Evolutionary conservation across 2,797 vertebrate genomes (phyloP).

Genomic region (Takifugu ocellatus): DNA sequence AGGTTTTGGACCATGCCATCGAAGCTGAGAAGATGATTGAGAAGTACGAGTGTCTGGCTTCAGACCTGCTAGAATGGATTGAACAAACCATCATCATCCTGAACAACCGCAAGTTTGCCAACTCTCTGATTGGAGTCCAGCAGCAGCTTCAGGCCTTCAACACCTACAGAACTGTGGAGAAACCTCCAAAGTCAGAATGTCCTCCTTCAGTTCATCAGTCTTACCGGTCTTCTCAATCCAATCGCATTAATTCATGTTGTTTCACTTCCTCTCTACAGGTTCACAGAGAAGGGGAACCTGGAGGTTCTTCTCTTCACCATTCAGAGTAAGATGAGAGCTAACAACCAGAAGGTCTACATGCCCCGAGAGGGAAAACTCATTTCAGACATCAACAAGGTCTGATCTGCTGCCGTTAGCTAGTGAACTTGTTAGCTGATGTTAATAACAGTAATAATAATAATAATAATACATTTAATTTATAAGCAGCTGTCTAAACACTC

Average conservation of each 20-base stretch:
- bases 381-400: slow-evolving; percentile 95
- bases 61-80: slow-evolving; percentile 93
- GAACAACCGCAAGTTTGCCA: slow-evolving; percentile 93
- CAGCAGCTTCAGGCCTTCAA: slow-evolving; percentile 94
- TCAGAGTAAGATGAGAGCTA: slow-evolving; percentile 96
- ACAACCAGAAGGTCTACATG: slow-evolving; percentile 96
- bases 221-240: too few species aligned
- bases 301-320: slow-evolving; percentile 95
- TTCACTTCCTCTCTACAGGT: slow-evolving; percentile 66
- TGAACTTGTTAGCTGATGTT: neutral
- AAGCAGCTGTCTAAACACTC: too few species aligned
- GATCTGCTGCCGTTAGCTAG: slow-evolving; percentile 1
- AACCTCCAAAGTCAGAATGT: slow-evolving; percentile 86
- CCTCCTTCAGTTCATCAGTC: neutral
- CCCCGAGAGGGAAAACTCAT: slow-evolving; percentile 95
- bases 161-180: slow-evolving; percentile 92
- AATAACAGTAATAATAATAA: too few species aligned
- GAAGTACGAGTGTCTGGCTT: slow-evolving; percentile 90
- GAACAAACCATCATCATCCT: slow-evolving; percentile 94
- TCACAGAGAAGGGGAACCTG: slow-evolving; percentile 94
- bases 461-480: too few species aligned
- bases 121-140: slow-evolving; percentile 88
- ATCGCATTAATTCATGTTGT: too few species aligned
- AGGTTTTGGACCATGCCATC: slow-evolving; percentile 90
- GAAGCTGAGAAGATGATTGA: slow-evolving; percentile 94